A percentile compares a stretch with the other conserved stretches of the same genome.
Conservation (phyloP, 1,140 invertebrate genomes). For the Leptinotarsa lineolata region DNA sequence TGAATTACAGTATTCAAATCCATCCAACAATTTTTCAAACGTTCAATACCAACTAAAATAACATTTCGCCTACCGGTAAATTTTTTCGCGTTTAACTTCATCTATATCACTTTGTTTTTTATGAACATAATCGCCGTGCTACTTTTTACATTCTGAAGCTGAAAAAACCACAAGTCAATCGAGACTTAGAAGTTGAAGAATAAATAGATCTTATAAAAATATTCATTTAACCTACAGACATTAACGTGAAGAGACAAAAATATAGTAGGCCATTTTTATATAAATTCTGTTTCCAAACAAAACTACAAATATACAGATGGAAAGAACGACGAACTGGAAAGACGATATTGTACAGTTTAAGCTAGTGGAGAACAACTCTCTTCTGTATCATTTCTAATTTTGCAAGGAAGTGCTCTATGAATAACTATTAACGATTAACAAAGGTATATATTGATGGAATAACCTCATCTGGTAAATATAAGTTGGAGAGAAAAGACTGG, state of each 20-base stretch:
- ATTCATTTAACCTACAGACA: conserved; percentile 44
- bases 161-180: neutral
- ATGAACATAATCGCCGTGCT: neutral
- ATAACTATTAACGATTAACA: conserved; percentile 6
- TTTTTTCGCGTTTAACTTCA: neutral
- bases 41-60: no score
- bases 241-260: conserved; percentile 44
- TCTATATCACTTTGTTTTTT: neutral
- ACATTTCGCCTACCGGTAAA: no score
- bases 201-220: conserved; percentile 43
- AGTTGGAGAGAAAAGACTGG: neutral
- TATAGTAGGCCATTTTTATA: conserved; percentile 42
- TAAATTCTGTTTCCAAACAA: conserved; percentile 31
- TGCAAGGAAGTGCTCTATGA: conserved; percentile 3
- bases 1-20: no score
- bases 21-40: no score
- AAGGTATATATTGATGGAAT: conserved; percentile 7
- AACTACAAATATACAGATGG: conserved; percentile 31
- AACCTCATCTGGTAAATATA: neutral
- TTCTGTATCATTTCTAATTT: conserved; percentile 16
- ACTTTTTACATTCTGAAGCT: neutral
- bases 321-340: neutral
- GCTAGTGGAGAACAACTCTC: neutral
- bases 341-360: neutral
- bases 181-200: neutral